These are phyloP conservation scores for Steinernema khuongi DNA, from an alignment of 1,140 invertebrate species.

Conservation along the genomic window DNA sequence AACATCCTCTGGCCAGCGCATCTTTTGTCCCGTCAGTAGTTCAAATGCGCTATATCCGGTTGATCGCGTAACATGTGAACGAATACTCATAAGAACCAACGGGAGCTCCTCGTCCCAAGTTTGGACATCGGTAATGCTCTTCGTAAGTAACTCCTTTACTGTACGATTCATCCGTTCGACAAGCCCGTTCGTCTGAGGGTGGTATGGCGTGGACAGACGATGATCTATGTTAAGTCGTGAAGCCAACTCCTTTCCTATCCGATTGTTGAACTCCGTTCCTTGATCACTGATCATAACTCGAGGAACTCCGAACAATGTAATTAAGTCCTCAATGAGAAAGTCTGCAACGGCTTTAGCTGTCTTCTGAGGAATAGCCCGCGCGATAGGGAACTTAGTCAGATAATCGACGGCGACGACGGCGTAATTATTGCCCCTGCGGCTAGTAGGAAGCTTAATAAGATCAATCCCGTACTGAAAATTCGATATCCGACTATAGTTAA, in stretches of 20 bases:
- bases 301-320: neutral
- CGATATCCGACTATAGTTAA: neutral
- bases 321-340: neutral
- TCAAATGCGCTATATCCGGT: neutral
- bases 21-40: neutral
- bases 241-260: neutral
- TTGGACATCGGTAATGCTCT: neutral
- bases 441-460: neutral
- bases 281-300: neutral
- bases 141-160: neutral
- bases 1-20: no score
- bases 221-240: neutral
- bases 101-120: neutral
- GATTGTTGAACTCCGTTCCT: neutral
- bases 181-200: neutral
- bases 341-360: neutral
- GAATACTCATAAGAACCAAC: neutral
- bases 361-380: neutral
- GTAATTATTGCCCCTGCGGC: neutral
- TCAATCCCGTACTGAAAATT: neutral
- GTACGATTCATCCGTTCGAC: neutral
- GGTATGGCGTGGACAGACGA: neutral
- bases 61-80: neutral
- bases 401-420: neutral
- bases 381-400: neutral